Evolutionary conservation across 2,888 invertebrate genomes (phyloP), one percentile per base, ranked within the genome.

Genomic region (Acleris emargana): DNA sequence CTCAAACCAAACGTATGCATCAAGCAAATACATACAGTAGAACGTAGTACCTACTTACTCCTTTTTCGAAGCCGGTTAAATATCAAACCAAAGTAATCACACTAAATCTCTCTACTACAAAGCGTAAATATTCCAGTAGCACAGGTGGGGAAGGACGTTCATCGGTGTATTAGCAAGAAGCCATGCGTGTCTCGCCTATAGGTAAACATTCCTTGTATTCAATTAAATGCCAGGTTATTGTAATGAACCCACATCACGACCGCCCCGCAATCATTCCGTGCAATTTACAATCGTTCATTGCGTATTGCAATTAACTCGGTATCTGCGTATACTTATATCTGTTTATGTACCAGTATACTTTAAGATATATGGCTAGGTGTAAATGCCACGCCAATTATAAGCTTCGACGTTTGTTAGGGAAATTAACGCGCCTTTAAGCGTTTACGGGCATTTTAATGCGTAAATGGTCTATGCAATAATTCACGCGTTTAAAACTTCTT

Each of bases 181-280:
- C 47, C 45, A 58, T 54, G 42, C 63, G 38, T 55, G 67, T 67
- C 62, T 53, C 49, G 58, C 62, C 72, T 72, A 71, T 76, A 73
- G 78, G 77, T 76, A 79, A 67, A 77, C 82, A 83, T 84, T 84
- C 80, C 82, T 79, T 69, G 73, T 77, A 80, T 84, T 88, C 86
- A 88, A 88, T 89, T 87, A 86, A 88, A 86, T 82, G 82, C 78
- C 82, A 82, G 79, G 85, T 85, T 87, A 86, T 87, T 87, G 84
- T 89, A 89, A 89, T 88, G 87, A 84, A 81, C 83, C 83, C 82
- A 81, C 86, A 85, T 84, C 84, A 82, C 83, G 82, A 77, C 78
- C 79, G 73, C 76, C 71, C 76, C 72, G 79, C 79, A 82, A 82
- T 83, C 83, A 84, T 88, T 86, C 87, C 83, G 78, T 77, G 83